Conservation (phyloP, 2,113 vertebrate species). For the Collichthys lucidus region DNA sequence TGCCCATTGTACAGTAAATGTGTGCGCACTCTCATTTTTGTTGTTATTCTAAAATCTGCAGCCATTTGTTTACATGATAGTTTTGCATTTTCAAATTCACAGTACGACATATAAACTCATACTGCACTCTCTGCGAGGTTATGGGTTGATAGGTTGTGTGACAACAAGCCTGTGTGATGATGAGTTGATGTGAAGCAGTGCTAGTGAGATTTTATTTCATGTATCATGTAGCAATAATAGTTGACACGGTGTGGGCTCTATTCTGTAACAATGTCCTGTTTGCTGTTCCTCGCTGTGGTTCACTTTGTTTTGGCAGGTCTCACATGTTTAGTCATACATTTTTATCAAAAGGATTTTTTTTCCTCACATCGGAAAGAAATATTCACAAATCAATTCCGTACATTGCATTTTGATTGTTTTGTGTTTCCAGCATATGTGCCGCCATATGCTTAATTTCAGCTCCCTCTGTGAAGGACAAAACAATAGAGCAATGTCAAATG, state of each 20-base stretch:
- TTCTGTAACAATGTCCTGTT: neutral
- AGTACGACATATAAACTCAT: neutral
- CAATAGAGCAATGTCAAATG: neutral
- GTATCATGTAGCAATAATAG: neutral
- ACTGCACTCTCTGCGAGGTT: neutral
- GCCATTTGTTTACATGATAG: neutral
- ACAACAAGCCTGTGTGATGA: constrained; percentile 16
- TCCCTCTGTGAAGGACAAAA: neutral
- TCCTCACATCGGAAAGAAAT: neutral
- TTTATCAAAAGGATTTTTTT: neutral
- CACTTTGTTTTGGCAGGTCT: constrained; percentile 2
- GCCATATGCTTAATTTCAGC: neutral
- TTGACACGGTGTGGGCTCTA: neutral
- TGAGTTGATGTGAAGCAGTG: constrained; percentile 2
- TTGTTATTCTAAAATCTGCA: neutral
- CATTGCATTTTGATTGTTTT: neutral
- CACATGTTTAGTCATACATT: neutral
- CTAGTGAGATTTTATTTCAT: constrained; percentile 9
- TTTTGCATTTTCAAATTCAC: neutral
- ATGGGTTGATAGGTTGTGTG: neutral
- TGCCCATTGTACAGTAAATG: neutral
- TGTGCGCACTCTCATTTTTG: neutral
- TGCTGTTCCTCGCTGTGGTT: neutral
- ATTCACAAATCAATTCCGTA: neutral
- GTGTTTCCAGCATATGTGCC: neutral